Conservation (phyloP, 2,113 vertebrate species). For the Paracyprichromis sp. region DNA sequence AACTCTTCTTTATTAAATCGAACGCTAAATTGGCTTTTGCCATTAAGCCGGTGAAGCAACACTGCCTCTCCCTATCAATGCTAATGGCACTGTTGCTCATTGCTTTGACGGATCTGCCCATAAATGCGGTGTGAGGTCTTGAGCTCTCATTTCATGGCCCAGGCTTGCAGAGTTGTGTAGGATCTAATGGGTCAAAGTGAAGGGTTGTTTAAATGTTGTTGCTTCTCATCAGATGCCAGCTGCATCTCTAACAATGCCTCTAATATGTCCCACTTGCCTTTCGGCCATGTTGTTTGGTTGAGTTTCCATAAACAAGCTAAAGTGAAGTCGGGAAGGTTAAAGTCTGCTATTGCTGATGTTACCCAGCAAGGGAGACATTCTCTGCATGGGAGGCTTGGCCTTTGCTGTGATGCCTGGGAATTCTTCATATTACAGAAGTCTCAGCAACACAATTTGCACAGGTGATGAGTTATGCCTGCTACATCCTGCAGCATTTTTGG, state of each 20-base stretch:
- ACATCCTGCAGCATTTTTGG: background rate
- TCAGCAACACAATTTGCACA: background rate
- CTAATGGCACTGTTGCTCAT: constrained; percentile 34
- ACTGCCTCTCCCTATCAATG: constrained; percentile 18
- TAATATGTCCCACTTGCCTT: constrained; percentile 36
- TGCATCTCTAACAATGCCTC: constrained; percentile 34
- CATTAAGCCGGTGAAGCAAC: constrained; percentile 29
- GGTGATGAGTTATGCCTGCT: background rate
- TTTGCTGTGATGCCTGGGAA: background rate
- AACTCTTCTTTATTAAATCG: constrained; percentile 36
- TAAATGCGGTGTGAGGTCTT: constrained; percentile 25
- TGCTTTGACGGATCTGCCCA: constrained; percentile 41
- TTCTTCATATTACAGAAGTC: background rate
- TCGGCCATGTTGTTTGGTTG: constrained; percentile 1
- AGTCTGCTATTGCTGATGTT: background rate
- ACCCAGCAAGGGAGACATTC: background rate
- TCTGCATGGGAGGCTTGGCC: background rate
- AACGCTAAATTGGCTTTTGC: constrained; percentile 28
- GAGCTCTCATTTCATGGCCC: constrained; percentile 42
- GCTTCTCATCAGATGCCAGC: constrained; percentile 20
- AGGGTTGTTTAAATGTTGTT: constrained; percentile 56
- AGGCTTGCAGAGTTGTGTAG: constrained; percentile 32
- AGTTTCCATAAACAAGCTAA: constrained; percentile 45
- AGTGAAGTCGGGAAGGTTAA: constrained; percentile 17
- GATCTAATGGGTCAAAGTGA: constrained; percentile 51